Percentiles rank a stretch among this genome's conserved stretches.
These are phyloP conservation scores for Oryzias melastigma DNA, from an alignment of 2,113 vertebrate species.

Conservation along the genomic window DNA sequence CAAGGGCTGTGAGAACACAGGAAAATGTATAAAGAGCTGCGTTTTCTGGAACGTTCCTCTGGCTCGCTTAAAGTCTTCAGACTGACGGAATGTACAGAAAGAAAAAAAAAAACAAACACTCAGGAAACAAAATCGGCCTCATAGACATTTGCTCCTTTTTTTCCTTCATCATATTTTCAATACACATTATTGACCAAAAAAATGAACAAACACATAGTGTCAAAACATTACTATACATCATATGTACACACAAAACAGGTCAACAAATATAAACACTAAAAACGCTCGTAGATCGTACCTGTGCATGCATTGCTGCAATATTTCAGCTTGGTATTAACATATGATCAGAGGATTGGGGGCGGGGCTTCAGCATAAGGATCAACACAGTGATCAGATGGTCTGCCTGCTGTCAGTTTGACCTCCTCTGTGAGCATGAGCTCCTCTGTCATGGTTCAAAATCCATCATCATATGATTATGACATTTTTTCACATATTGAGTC, in stretches of 20 bases:
- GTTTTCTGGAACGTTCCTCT: slow-evolving; percentile 17
- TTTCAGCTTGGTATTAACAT: slow-evolving; percentile 12
- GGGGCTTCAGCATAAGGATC: no score
- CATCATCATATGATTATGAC: no score
- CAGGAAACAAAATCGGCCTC: slow-evolving; percentile 26
- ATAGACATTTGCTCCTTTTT: slow-evolving; percentile 6
- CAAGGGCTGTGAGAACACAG: slow-evolving; percentile 15
- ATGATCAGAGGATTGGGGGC: no score
- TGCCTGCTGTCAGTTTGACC: no score
- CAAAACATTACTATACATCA: slow-evolving; percentile 39
- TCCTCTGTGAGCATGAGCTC: no score
- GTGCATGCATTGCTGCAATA: slow-evolving; percentile 9
- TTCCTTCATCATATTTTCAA: slow-evolving; percentile 19
- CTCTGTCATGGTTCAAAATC: no score
- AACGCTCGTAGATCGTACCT: slow-evolving; percentile 13
- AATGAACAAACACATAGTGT: slow-evolving; percentile 41
- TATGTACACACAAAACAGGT: slow-evolving; percentile 28
- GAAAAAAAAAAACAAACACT: slow-evolving; percentile 36
- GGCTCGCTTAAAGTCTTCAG: slow-evolving; percentile 27
- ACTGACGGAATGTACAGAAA: slow-evolving; percentile 53
- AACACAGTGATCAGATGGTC: no score
- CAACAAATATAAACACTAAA: slow-evolving; percentile 48
- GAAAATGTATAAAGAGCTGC: slow-evolving; percentile 31
- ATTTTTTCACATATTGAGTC: no score
- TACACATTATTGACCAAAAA: slow-evolving; percentile 32